Evolutionary conservation across 2,113 vertebrate species (phyloP).

Genomic region (Guaruba guarouba): DNA sequence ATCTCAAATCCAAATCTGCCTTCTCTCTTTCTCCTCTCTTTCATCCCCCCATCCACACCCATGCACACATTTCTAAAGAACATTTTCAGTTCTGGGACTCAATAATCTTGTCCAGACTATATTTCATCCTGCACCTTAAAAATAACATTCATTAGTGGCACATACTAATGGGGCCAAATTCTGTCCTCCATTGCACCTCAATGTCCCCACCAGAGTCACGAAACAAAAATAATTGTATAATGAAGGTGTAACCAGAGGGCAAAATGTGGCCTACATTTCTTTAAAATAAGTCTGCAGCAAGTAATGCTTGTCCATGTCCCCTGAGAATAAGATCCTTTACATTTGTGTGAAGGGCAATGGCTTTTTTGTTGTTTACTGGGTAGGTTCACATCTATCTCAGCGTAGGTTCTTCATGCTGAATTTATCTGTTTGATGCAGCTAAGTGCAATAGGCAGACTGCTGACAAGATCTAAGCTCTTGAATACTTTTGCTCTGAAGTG

Average conservation of each 20-base stretch:
- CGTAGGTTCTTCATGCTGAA: background rate
- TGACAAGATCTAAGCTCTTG: background rate
- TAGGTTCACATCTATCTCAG: background rate
- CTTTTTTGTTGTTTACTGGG: background rate
- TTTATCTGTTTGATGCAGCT: background rate
- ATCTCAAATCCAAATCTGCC: background rate
- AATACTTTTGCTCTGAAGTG: background rate
- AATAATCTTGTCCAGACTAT: background rate
- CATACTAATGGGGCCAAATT: background rate
- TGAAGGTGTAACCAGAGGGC: background rate
- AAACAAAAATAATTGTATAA: conserved; percentile 16
- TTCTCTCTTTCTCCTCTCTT: background rate
- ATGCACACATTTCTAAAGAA: background rate
- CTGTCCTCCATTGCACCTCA: background rate
- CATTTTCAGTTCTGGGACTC: background rate
- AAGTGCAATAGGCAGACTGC: background rate
- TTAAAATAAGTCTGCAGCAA: conserved; percentile 4
- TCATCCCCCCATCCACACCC: background rate
- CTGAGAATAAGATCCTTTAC: background rate
- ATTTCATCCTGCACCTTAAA: conserved; percentile 13
- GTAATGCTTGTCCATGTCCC: background rate
- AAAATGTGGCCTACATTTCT: conserved; percentile 38
- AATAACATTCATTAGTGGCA: background rate
- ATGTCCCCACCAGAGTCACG: background rate
- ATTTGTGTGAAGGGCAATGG: background rate